These are phyloP conservation scores for Spodoptera litura DNA, from an alignment of 1,140 invertebrate genomes.

Conservation along the genomic window DNA sequence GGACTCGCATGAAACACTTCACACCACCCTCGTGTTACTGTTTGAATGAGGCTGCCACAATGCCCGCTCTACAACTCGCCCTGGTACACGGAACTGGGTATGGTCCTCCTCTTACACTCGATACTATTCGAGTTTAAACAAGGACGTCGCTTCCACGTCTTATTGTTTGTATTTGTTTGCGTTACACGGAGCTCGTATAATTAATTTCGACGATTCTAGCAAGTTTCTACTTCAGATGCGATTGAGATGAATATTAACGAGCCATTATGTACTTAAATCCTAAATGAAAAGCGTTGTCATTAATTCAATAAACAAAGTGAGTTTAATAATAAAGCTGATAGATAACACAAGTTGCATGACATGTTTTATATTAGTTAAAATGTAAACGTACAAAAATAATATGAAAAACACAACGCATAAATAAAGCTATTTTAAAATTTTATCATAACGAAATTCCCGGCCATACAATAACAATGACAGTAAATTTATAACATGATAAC, in stretches of 20 bases:
- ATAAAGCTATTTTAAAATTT: constrained; percentile 16
- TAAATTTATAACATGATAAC: constrained; percentile 12
- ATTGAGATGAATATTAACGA: neutral
- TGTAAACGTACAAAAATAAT: neutral
- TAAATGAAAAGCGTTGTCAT: neutral
- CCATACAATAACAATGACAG: neutral
- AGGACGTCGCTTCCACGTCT: neutral
- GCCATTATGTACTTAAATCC: neutral
- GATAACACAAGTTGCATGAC: neutral
- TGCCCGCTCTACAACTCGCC: constrained; percentile 12
- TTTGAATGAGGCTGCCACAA: constrained; percentile 37
- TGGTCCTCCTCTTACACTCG: constrained; percentile 33
- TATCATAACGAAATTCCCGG: constrained; percentile 1
- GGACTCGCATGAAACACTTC: constrained; percentile 31
- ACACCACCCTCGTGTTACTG: constrained; percentile 29
- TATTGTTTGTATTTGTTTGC: constrained; percentile 29
- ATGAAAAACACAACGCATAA: neutral
- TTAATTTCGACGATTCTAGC: constrained; percentile 2
- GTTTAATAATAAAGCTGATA: too few relatives aligned
- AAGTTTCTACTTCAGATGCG: neutral
- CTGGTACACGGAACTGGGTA: constrained; percentile 33
- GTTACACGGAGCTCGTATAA: constrained; percentile 2
- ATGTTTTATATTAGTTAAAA: neutral
- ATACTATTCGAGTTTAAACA: constrained; percentile 18
- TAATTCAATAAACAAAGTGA: too few relatives aligned